Evolutionary conservation across 2,888 invertebrate species (phyloP).

Genomic region (Tachina lurida): DNA sequence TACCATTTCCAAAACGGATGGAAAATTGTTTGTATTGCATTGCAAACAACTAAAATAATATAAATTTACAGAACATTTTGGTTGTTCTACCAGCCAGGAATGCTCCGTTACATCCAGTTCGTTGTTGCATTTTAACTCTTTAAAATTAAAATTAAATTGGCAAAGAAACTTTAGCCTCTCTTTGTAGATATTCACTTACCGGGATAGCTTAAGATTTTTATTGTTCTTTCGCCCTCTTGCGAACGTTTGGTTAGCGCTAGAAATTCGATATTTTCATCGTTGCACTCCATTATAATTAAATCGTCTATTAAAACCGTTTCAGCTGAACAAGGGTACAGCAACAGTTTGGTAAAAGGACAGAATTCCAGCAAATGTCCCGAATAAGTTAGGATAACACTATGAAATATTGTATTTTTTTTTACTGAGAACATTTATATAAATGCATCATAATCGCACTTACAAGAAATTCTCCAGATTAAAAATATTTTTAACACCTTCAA

Average conservation of each 20-base stretch:
- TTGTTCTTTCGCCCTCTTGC: slow-evolving; percentile 72
- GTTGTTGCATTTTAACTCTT: slow-evolving; percentile 79
- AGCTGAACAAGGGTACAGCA: slow-evolving; percentile 70
- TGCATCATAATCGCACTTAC: slow-evolving; percentile 73
- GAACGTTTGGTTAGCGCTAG: slow-evolving; percentile 78
- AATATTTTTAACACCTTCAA: slow-evolving; percentile 78
- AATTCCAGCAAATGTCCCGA: slow-evolving; percentile 80
- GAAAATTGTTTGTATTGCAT: slow-evolving; percentile 72
- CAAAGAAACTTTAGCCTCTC: neutral
- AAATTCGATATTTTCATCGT: slow-evolving; percentile 79
- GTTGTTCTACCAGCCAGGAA: slow-evolving; percentile 81
- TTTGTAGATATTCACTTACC: slow-evolving; percentile 73
- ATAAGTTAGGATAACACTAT: slow-evolving; percentile 78
- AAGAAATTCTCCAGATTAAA: slow-evolving; percentile 79
- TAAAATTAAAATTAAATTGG: neutral
- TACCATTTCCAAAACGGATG: slow-evolving; percentile 81
- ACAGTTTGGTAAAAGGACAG: slow-evolving; percentile 78
- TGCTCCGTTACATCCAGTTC: slow-evolving; percentile 78
- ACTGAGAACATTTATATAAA: neutral
- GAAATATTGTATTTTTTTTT: neutral
- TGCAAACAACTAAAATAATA: slow-evolving; percentile 79
- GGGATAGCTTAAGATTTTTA: slow-evolving; percentile 82
- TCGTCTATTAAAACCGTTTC: slow-evolving; percentile 78
- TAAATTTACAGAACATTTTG: slow-evolving; percentile 81
- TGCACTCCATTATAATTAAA: slow-evolving; percentile 80